Base-by-base conservation (phyloP, 2,888 invertebrate species). In the Amphipyra tragopoginis region DNA sequence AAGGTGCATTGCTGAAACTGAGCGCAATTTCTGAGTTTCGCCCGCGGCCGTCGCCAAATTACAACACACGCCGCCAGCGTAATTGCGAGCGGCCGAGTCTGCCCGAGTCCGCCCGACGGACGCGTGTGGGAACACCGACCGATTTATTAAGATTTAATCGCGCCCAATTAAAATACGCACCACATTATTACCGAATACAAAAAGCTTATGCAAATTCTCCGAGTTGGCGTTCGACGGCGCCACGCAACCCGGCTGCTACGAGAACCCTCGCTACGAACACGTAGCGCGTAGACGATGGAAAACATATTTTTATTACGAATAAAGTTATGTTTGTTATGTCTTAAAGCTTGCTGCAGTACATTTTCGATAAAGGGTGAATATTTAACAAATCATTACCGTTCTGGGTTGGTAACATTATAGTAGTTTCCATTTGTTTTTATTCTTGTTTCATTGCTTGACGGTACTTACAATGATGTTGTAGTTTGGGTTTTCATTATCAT, bases 141-240 rank as follows among this genome's bases (percentile, higher is more conserved):
- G 90, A 92, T 92, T 92, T 92, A 93, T 93, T 92, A 92, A 92
- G 91, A 93, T 93, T 93, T 93, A 93, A 94, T 93, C 92, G 87
- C 80, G 76, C 76, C 88, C 90, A 93, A 93, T 93, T 93, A 93
- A 92, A 93, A 93, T 90, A 91, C 90, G 87, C 89, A 86, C 84
- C 85, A 85, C 87, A 87, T 90, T 88, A 90, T 90, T 90, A 89
- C 85, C 68, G 84, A 86, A 86, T 81, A 88, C 88, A 90, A 90
- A 89, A 89, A 89, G 80, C 80, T 85, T 90, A 92, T 90, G 90
- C 87, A 87, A 90, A 90, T 90, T 85, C 82, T 75, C 66, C 60
- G 62, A 72, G 73, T 75, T 75, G 58, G 70, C 64, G 61, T 42
- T 77, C 75, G 76, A 56, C 59, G 81, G 81, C 86, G 85, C 84